Conservation (phyloP, 2,113 vertebrate genomes). For the Drymodes brunneopygia region DNA sequence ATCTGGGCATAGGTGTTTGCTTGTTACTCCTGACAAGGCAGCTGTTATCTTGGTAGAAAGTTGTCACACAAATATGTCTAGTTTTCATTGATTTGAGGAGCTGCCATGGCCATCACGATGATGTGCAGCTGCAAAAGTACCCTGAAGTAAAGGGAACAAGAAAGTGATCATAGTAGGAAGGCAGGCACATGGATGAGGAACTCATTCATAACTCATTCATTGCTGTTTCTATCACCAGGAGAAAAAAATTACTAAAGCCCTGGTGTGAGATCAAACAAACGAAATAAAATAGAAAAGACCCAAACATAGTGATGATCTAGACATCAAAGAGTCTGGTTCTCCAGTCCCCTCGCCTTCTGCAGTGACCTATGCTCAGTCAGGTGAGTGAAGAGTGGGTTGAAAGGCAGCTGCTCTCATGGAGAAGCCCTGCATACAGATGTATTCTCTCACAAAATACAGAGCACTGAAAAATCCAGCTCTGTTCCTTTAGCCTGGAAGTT, state of each 20-base stretch:
- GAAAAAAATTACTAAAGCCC: neutral
- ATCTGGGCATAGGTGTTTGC: neutral
- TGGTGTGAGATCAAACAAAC: neutral
- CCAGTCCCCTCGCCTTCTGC: neutral
- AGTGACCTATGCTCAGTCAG: neutral
- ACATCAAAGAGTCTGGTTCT: neutral
- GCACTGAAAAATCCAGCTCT: neutral
- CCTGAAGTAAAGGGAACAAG: neutral
- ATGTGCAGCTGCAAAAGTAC: neutral
- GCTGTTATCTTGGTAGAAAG: neutral
- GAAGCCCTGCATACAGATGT: neutral
- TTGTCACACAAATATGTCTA: neutral
- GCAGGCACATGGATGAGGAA: neutral
- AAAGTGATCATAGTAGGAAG: neutral
- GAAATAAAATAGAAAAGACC: neutral
- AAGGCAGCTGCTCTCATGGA: neutral
- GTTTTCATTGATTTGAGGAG: neutral
- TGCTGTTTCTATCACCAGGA: neutral
- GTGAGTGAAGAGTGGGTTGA: neutral
- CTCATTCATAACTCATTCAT: neutral
- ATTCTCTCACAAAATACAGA: neutral
- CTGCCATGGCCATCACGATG: neutral
- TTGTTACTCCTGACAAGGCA: neutral
- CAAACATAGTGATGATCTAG: neutral
- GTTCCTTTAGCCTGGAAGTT: neutral